These are phyloP conservation scores for Polydrusus pterygomalis DNA, from an alignment of 2,888 invertebrate genomes.

Conservation along the genomic window DNA sequence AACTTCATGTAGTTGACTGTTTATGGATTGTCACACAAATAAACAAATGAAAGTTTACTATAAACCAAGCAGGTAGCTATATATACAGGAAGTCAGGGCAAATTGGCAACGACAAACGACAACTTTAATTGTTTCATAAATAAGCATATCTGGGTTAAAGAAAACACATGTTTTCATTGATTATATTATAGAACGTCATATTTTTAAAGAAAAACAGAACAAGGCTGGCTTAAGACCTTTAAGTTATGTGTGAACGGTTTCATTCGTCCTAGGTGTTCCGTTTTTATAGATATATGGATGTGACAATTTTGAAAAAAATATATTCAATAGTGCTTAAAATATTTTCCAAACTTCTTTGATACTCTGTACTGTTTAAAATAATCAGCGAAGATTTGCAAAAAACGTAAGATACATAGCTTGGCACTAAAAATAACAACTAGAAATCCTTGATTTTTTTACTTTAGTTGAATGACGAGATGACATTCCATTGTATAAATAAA, in stretches of 20 bases:
- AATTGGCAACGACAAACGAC: not conserved
- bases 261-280: too few relatives aligned
- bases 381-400: not conserved
- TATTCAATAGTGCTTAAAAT: too few relatives aligned
- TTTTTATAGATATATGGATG: too few relatives aligned
- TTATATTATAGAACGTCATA: not conserved
- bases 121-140: not conserved
- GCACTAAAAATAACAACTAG: not conserved
- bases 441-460: not conserved
- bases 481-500: conserved; percentile 5
- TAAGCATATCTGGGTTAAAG: not conserved
- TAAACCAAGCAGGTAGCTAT: too few relatives aligned
- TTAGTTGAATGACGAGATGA: conserved; percentile 3
- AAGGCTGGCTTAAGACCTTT: not conserved
- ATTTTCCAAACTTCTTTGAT: too few relatives aligned
- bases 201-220: not conserved
- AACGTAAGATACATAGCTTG: not conserved
- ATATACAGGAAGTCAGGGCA: not conserved
- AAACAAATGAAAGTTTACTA: too few relatives aligned
- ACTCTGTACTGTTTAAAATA: not conserved
- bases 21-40: too few relatives aligned
- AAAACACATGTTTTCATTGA: not conserved
- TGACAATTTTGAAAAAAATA: too few relatives aligned
- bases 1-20: too few relatives aligned
- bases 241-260: too few relatives aligned